A percentile compares a stretch with the other conserved stretches of the same genome.
These are phyloP conservation scores for Myzus persicae DNA, from an alignment of 1,140 invertebrate species.

Conservation along the genomic window DNA sequence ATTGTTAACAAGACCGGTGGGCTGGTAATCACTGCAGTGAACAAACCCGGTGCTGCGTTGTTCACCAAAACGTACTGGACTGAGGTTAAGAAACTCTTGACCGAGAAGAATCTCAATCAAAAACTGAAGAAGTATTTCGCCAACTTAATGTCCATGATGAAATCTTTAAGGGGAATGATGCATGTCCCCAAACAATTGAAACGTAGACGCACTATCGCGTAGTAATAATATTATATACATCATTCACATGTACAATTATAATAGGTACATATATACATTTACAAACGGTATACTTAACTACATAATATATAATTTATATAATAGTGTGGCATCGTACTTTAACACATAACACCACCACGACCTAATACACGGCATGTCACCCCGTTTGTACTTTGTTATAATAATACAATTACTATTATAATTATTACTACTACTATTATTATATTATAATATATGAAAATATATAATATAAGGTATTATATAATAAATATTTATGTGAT, in stretches of 20 bases:
- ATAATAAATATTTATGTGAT: no score
- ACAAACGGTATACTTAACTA: neutral
- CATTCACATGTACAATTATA: neutral
- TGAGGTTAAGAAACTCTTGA: neutral
- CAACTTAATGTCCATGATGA: neutral
- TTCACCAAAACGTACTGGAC: neutral
- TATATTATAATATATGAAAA: no score
- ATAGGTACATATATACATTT: neutral
- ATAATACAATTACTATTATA: no score
- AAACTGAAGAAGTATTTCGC: neutral
- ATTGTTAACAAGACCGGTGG: neutral
- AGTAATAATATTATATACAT: neutral
- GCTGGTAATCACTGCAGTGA: neutral
- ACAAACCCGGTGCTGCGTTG: neutral
- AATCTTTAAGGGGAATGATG: no score
- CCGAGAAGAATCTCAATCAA: neutral
- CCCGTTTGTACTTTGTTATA: no score
- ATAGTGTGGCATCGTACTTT: neutral
- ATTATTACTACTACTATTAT: no score
- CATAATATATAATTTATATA: neutral
- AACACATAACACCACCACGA: neutral
- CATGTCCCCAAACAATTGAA: neutral
- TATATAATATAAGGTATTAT: no score
- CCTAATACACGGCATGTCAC: neutral
- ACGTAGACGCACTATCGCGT: neutral